Base-by-base conservation (phyloP, 1,140 invertebrate species). In the Drosophila willistoni region DNA sequence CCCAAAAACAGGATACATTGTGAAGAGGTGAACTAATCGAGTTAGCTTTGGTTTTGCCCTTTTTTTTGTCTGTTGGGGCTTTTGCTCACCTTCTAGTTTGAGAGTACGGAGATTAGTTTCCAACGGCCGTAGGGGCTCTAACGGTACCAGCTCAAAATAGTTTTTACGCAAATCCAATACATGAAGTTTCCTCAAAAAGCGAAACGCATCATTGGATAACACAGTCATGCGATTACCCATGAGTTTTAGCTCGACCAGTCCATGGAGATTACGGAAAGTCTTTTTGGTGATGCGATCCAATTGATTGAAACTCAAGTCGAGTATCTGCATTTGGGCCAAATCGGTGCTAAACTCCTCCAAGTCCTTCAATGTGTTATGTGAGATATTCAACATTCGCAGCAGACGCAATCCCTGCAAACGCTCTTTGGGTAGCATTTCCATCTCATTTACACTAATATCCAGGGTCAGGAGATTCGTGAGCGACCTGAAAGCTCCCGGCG, bases 291-390 rank as follows among this genome's bases (percentile, higher is more conserved):
- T 95, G 73, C 95, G 94, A 14, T 95, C 95, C 69, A 98, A 94
- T 91, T 96, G 96, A 93, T 98, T 98, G 81, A 94, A 96, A 6
- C 96, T 97, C 10, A 98, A 91, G 91, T 98, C 97, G 47, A 97
- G 93, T 56, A 95, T 95, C 90, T 97, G 95, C 60, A 98, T 91
- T 12, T 94, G 94, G 57, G 95, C 94, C 17, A 98, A 92, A 91
- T 98, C 96, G 1, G 93, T 81, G 5, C 96, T 96, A 89, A 98
- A 97, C 73, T 97, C 95, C 91, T 97, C 96, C 1, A 98, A 92
- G 76, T 97, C 96, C 83, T 95, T 95, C 7, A 98, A 93, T 36
- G 93, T 94, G 91, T 98, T 98, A 72, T 95, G 94, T 2, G 97
- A 97, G 7, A 98, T 93, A 93, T 98, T 98, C 3, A 98, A 93